Conservation (phyloP, 2,113 vertebrate genomes). For the Gulo gulo region DNA sequence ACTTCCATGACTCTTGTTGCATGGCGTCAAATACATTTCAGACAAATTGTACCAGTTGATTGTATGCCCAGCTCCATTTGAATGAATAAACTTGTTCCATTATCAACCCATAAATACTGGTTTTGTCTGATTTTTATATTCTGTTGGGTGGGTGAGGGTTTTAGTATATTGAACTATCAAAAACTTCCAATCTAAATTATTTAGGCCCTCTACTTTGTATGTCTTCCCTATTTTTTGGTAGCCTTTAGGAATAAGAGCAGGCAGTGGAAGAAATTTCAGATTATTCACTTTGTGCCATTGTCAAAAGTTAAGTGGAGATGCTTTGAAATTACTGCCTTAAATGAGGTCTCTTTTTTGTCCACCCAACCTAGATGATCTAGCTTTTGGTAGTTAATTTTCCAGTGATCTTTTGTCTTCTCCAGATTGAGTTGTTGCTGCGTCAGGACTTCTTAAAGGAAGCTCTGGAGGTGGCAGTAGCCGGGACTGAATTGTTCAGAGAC, state of each 20-base stretch:
- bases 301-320: not conserved
- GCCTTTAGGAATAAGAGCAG: not conserved
- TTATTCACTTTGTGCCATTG: not conserved
- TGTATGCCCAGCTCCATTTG: not conserved
- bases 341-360: not conserved
- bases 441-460: conserved; percentile 80
- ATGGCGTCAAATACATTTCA: not conserved
- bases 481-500: conserved; percentile 81
- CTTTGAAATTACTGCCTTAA: not conserved
- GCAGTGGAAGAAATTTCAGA: not conserved
- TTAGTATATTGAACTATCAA: not conserved
- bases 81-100: not conserved
- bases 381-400: not conserved
- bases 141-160: not conserved
- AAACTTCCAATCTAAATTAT: not conserved
- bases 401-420: conserved; percentile 2
- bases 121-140: not conserved
- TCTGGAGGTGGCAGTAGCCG: conserved; percentile 83
- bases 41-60: not conserved
- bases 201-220: not conserved
- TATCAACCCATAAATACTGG: not conserved
- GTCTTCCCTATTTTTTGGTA: not conserved
- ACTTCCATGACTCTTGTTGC: not conserved
- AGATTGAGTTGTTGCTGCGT: conserved; percentile 83
- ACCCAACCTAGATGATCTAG: not conserved